Base-by-base conservation (phyloP, 2,888 invertebrate genomes). In the Phyto melanocephala region DNA sequence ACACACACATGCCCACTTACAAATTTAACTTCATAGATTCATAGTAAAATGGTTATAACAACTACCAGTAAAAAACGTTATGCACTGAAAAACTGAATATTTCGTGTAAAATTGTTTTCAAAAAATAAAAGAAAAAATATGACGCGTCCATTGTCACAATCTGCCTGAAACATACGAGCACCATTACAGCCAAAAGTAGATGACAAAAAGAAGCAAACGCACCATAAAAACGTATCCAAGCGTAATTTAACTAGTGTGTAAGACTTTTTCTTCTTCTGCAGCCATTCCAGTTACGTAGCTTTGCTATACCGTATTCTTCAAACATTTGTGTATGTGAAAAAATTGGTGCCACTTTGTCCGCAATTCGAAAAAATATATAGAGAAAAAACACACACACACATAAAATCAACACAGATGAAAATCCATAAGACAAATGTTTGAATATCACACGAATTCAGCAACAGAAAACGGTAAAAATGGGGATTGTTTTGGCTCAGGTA, bases 271-370 rank as follows among this genome's bases (percentile, higher is more conserved):
- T 28, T 5, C 28, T 28, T 28, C 28, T 28, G 3, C 28, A 3
- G 3, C 37, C 50, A 20, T 28, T 42, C 35, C 37, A 50, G 11
- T 20, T 60, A n/a, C 40, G 20, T 28, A 76, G 75, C 71, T 76
- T 79, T 74, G 71, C 75, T 62, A 75, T 54, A 52, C 47, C 42
- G 62, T 68, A 79, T 80, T 84, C 84, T 84, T 85, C 83, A 68
- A 87, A 86, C 86, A 80, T 81, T n/a, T 84, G 88, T 89, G 90
- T 85, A 88, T 88, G 87, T 90, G 89, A 89, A 89, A 89, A 88
- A 89, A 90, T 87, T 89, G 90, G 88, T 89, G 89, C 90, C 89
- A 90, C 89, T 89, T 89, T 90, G 90, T 89, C 89, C 88, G 87
- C 87, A 87, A 75, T 65, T 82, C 60, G 37, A 20, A 52, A 63